These are phyloP conservation scores for Plebejus argus DNA, from an alignment of 2,888 invertebrate genomes.

Conservation along the genomic window DNA sequence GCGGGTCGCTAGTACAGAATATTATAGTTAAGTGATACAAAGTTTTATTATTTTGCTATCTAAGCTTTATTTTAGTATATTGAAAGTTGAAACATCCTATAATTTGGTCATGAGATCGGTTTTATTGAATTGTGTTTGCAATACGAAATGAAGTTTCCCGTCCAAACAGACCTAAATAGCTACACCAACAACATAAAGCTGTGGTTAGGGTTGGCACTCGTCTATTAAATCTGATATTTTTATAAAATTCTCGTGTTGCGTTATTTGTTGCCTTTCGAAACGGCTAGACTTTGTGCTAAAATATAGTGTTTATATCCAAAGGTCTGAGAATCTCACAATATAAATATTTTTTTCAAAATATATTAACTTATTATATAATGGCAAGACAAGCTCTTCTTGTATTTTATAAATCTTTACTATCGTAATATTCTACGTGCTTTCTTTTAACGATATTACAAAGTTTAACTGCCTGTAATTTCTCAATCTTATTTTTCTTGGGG, in stretches of 20 bases:
- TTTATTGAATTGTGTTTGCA: conserved; percentile 18
- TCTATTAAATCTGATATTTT: too few species aligned
- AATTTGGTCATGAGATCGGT: not conserved
- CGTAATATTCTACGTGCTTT: too few species aligned
- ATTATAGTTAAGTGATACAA: too few species aligned
- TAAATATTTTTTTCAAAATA: too few species aligned
- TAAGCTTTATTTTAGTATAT: not conserved
- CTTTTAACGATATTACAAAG: too few species aligned
- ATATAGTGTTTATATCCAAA: too few species aligned
- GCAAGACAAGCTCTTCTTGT: too few species aligned
- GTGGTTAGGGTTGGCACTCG: not conserved
- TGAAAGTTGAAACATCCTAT: not conserved
- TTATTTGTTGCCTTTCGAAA: not conserved
- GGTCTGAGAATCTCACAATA: too few species aligned
- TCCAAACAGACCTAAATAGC: conserved; percentile 27
- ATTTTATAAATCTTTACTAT: too few species aligned
- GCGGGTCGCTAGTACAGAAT: too few species aligned
- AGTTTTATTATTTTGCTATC: too few species aligned
- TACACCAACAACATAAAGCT: conserved; percentile 25
- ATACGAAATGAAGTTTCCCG: conserved; percentile 22
- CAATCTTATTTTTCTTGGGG: not conserved
- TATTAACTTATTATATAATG: too few species aligned
- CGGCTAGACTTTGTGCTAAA: not conserved
- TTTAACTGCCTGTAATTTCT: not conserved
- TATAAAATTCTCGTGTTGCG: not conserved